These are phyloP conservation scores for Procambarus virginalis DNA, from an alignment of 1,140 invertebrate species.

Conservation along the genomic window DNA sequence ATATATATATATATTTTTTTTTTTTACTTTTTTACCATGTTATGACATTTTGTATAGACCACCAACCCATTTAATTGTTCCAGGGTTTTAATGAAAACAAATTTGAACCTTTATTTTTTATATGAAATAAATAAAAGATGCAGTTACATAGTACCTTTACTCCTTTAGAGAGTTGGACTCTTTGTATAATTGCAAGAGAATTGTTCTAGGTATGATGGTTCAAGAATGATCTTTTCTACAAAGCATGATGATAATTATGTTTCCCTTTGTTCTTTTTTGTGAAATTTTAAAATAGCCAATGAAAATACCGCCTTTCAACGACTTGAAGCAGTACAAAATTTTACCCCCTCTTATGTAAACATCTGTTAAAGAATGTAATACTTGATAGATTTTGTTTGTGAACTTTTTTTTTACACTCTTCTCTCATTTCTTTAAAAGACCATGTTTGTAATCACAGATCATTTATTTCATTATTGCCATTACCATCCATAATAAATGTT, in stretches of 20 bases:
- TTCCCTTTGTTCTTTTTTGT: neutral
- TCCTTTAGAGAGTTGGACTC: too few species aligned
- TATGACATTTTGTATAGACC: too few species aligned
- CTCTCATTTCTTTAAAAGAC: neutral
- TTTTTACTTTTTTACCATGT: too few species aligned
- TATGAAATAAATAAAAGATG: too few species aligned
- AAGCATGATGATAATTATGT: neutral
- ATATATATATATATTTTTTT: too few species aligned
- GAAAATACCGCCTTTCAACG: constrained; percentile 40
- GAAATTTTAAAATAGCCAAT: neutral
- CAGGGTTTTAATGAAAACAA: too few species aligned
- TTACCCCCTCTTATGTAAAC: neutral
- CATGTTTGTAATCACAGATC: constrained; percentile 26
- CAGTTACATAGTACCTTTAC: too few species aligned
- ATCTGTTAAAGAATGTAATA: constrained; percentile 20
- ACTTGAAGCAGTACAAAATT: constrained; percentile 42
- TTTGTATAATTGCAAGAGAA: neutral
- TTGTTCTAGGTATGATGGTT: neutral
- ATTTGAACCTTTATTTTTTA: too few species aligned
- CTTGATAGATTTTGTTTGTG: constrained; percentile 13
- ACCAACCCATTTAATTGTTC: too few species aligned
- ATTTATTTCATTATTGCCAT: neutral
- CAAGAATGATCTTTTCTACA: neutral
- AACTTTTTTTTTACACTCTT: neutral
- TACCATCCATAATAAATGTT: neutral